A percentile compares a stretch with the other conserved stretches of the same genome.
Conservation (phyloP, 2,113 vertebrate genomes). For the Thermophis baileyi region DNA sequence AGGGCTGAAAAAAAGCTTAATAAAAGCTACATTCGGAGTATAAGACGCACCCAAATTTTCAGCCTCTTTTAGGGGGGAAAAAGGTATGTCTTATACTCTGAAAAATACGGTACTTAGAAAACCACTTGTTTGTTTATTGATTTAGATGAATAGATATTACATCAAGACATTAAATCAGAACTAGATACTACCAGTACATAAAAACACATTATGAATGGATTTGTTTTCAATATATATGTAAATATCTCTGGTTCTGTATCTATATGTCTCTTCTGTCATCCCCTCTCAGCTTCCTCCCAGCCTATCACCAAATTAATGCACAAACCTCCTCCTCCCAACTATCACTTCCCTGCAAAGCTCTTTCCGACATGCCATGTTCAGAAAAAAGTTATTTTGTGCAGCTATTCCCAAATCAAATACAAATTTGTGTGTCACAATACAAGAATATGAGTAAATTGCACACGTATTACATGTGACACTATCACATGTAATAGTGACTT, state of each 20-base stretch:
- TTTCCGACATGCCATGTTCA: neutral
- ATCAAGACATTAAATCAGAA: neutral
- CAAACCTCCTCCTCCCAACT: neutral
- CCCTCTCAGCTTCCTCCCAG: neutral
- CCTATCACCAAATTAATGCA: neutral
- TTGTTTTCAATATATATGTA: neutral
- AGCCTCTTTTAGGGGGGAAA: too few relatives aligned
- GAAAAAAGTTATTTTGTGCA: neutral
- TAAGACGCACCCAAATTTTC: too few relatives aligned
- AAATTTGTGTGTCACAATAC: neutral
- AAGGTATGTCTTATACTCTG: too few relatives aligned
- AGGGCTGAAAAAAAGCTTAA: too few relatives aligned
- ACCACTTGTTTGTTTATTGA: too few relatives aligned
- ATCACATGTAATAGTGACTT: neutral
- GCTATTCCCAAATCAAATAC: neutral
- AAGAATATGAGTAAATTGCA: neutral
- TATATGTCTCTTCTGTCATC: neutral
- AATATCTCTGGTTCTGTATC: neutral
- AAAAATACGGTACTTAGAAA: too few relatives aligned
- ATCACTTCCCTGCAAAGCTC: neutral
- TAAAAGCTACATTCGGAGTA: too few relatives aligned
- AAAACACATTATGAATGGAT: neutral
- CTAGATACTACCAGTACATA: neutral
- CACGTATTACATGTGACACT: too few relatives aligned
- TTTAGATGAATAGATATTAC: neutral